Evolutionary conservation across 1,140 invertebrate species (phyloP), one percentile per base, ranked within the genome.

Genomic region (Lordiphosa mommai): DNA sequence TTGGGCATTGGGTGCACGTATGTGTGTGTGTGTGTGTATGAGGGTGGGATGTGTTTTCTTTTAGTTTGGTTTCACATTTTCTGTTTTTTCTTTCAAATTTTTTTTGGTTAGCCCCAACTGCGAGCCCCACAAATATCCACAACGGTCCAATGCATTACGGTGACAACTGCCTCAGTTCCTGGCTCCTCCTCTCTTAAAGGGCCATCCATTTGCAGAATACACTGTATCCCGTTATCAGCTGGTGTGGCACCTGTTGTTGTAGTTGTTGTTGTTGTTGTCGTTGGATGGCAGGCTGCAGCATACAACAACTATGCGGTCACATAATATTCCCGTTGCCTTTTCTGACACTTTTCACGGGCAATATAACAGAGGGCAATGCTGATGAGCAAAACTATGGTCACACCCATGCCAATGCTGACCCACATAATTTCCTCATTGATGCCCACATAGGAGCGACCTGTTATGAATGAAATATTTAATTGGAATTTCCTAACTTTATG

Each of bases 401-500:
- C 93, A 3, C 94, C 94, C 94, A 95, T 95, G 13, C 94, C 94
- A 72, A 95, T 94, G 89, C 94, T 95, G 68, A 95, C 94, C 94
- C 94, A 95, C 72, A 95, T 95, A 63, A 95, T 95, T 86, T 95
- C 94, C 88, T 95, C 94, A 88, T 95, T 95, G 84, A 95, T 94
- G 16, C 94, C 94, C 70, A 93, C 94, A 60, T 93, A 93, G 12
- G 93, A 94, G 59, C 93, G 92, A 13, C 93, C 93, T 94, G n/a
- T n/a, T n/a, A n/a, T n/a, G n/a, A n/a, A n/a, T n/a, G n/a, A n/a
- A n/a, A n/a, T n/a, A 33, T 27, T 12, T 41, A 33, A 60, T 36
- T 37, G 6, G 10, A 37, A 51, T 34, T 14, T 30, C 30, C 32
- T 20, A 40, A 34, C 12, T 14, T 14, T 13, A 27, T 64, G 23